Evolutionary conservation across 2,888 invertebrate genomes (phyloP).

Genomic region (Melieria picta): DNA sequence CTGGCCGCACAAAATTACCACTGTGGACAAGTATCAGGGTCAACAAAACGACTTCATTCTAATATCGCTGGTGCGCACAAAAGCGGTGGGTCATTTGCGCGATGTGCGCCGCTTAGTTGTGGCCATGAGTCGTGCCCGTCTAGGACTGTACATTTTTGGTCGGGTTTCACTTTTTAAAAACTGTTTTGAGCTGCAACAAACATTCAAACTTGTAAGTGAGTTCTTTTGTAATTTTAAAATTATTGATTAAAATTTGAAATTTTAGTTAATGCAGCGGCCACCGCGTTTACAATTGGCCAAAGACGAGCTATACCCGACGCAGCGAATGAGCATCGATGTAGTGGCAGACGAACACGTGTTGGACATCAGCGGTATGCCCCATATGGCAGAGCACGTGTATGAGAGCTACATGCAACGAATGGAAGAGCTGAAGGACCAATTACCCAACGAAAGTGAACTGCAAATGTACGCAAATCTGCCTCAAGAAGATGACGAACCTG

Average conservation of each 20-base stretch:
- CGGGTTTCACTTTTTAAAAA: conserved; percentile 92
- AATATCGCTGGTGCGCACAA: conserved; percentile 93
- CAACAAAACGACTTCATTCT: conserved; percentile 99
- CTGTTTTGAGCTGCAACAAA: conserved; percentile 96
- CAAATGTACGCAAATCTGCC: conserved; percentile 64
- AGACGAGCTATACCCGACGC: conserved; percentile 81
- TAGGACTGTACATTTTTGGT: conserved; percentile 97
- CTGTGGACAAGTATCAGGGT: conserved; percentile 99
- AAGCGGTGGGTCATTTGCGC: conserved; percentile 96
- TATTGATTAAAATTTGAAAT: not conserved
- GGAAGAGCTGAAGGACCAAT: conserved; percentile 69
- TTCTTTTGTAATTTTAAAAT: not conserved
- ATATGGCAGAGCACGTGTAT: conserved; percentile 95
- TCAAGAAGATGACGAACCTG: conserved; percentile 60
- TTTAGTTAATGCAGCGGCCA: conserved; percentile 82
- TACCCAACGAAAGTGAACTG: conserved; percentile 53
- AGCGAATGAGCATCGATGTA: conserved; percentile 69
- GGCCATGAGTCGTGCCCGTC: conserved; percentile 95
- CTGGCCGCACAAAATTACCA: conserved; percentile 89
- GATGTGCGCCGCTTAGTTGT: conserved; percentile 97
- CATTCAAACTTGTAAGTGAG: conserved; percentile 82
- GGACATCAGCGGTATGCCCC: conserved; percentile 75
- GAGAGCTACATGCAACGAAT: conserved; percentile 87
- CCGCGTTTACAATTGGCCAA: conserved; percentile 82
- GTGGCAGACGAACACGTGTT: conserved; percentile 57